Evolutionary conservation across 2,888 invertebrate species (phyloP), one percentile per base, ranked within the genome.

Genomic region (Pinctada fucata): DNA sequence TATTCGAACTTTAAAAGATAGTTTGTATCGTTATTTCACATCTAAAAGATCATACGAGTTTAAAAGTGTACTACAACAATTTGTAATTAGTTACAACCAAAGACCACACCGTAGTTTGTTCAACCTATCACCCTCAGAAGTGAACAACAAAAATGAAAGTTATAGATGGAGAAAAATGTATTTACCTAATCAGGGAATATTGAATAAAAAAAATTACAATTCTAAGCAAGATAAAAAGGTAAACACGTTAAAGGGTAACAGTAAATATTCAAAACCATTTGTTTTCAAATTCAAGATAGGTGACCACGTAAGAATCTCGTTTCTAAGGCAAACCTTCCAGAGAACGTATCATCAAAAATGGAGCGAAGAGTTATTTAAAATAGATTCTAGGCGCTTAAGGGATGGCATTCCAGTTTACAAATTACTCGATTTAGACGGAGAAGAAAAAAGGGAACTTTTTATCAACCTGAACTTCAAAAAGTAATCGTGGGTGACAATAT

Each of bases 291-390:
- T 70, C 64, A 66, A 76, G 52, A 70, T 76, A 6, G 79, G 72
- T 2, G 82, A 80, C 68, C 16, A 67, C 3, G 82, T 82, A n/a
- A 66, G 82, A 52, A 51, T 79, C 16, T 67, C 79, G 8, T 71
- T 73, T 51, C 31, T 52, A 3, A 78, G 67, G 63, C 66, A 78
- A 16, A 67, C 77, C n/a, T 82, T 82, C 70, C 79, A 80, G 71
- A 76, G 80, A 65, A 80, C 78, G 48, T 82, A 82, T 74, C 75
- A 77, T 16, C 79, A 82, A 45, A 82, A 79, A 76, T 82, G 78
- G 80, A 82, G 80, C 2, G 67, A 31, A 5, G 82, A 82, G 70
- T 52, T 76, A 3, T 79, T 79, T 1, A 31, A 31, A 31, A 31
- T 31, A 31, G 1, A 31, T 31, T 31, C 31, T 31, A 31, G 31